Evolutionary conservation across 2,113 vertebrate genomes (phyloP).

Genomic region (Triplophysa tibetana): DNA sequence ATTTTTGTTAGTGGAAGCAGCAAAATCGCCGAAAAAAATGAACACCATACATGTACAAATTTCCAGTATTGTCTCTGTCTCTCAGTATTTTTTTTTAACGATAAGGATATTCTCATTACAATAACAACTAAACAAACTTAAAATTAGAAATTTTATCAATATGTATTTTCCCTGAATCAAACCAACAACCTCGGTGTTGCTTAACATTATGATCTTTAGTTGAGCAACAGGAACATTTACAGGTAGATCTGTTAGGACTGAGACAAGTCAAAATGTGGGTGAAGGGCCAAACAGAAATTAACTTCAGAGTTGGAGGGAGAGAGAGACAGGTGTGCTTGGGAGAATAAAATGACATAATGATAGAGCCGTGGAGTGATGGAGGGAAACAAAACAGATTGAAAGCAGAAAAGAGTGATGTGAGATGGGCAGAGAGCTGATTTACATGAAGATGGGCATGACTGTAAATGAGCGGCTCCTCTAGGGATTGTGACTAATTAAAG

Average conservation of each 20-base stretch:
- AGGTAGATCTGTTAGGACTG: neutral
- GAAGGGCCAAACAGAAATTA: constrained; percentile 33
- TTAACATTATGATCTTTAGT: no score
- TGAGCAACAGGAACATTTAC: no score
- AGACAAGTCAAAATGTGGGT: constrained; percentile 20
- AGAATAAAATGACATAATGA: constrained; percentile 43
- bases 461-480: constrained; percentile 56
- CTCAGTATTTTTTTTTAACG: no score
- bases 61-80: no score
- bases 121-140: neutral
- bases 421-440: constrained; percentile 52
- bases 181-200: no score
- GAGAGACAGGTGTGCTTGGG: constrained; percentile 51
- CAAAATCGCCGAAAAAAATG: no score
- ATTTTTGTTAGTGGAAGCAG: no score
- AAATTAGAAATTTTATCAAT: no score
- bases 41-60: no score
- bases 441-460: constrained; percentile 57
- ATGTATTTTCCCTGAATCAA: no score
- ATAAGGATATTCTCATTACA: no score
- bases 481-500: constrained; percentile 62
- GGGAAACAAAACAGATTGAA: constrained; percentile 40
- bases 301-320: constrained; percentile 49
- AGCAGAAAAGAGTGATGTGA: constrained; percentile 34
- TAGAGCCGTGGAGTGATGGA: constrained; percentile 17